Evolutionary conservation across 2,113 vertebrate species (phyloP), one percentile per base, ranked within the genome.

Genomic region (Phyllostomus hastatus): DNA sequence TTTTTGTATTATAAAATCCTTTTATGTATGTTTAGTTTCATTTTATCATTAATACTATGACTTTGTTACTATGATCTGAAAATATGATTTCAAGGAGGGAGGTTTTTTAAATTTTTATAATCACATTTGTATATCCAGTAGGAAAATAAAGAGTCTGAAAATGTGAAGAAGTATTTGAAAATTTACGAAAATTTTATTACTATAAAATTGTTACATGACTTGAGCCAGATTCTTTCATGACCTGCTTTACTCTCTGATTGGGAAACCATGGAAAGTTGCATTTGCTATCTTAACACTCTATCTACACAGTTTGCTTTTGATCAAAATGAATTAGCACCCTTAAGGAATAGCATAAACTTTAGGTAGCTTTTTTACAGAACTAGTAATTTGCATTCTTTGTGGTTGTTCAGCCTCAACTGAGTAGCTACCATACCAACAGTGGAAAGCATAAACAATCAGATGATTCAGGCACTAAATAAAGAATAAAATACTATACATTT

Each of bases 21-120:
- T 70, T 94, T 95, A 28, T 94, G 14, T 90, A n/a, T 35, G 26
- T 70, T 91, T 93, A 94, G 92, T 90, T 96, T 87, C 84, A 81
- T 94, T 97, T 90, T 90, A 90, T 92, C 22, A 67, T 90, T 67
- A 94, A 90, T 95, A 54, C 75, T 95, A 24, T 70, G 61, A 64
- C n/a, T 90, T 72, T 87, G 38, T 87, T 95, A 38, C 31, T 93
- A 0, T 95, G 67, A 76, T 85, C 11, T 85, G 38, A 93, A 90
- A 88, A 95, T 26, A 38, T 87, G 46, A 85, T 95, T 95, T 94
- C n/a, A 28, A 88, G 43, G 41, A 38, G 43, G 3, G 1, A 67
- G 94, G 19, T 20, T 54, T 54, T 90, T 82, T 91, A 50, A 3
- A 50, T 67, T 92, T 97, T 73, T 79, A 78, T 64, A 82, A 41